Base-by-base conservation (phyloP, 2,113 vertebrate species). In the Hiodon tergisus region DNA sequence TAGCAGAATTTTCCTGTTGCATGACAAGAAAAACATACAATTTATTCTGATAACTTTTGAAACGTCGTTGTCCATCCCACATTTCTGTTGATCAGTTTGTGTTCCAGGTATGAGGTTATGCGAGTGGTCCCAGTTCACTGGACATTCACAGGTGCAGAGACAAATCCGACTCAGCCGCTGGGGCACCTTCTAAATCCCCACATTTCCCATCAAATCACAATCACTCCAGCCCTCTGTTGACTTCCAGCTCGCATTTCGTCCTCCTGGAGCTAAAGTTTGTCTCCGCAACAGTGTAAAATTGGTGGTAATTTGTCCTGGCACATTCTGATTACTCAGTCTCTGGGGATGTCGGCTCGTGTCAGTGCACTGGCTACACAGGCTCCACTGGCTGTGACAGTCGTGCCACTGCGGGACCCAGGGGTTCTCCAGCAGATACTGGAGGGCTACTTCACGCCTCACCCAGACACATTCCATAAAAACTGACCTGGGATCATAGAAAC, bases 331-430 rank as follows among this genome's bases (percentile, higher is more conserved):
- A 72, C 57, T 7, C 50, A 46, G 58, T 66, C 46, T 50, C 61
- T 72, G 76, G 48, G 71, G 52, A 50, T 59, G 70, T 72, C 70
- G 17, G 63, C 65, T 77, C 76, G 17, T 2, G 53, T 13, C 48
- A 76, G 14, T 11, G 31, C 61, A 50, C 52, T 46, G 60, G 3
- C 9, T 53, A 53, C 9, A 48, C 54, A 4, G 58, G 67, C 58
- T n/a, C 5, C 13, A 46, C 11, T 46, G 6, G 31, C 53, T 55
- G 17, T 66, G 74, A 65, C 17, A 76, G 52, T 52, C 52, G 17
- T 5, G 7, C 17, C 16, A 2, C 31, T 31, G 31, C 31, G 9
- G 48, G 70, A 55, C 16, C 31, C 31, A 10, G 46, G 70, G 31
- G 55, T 1, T 46, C 57, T 13, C 16, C 3, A n/a, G 11, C 31